phyloP scores from a whole-genome alignment of 2,888 invertebrate species.

The Tuta absoluta region DNA sequence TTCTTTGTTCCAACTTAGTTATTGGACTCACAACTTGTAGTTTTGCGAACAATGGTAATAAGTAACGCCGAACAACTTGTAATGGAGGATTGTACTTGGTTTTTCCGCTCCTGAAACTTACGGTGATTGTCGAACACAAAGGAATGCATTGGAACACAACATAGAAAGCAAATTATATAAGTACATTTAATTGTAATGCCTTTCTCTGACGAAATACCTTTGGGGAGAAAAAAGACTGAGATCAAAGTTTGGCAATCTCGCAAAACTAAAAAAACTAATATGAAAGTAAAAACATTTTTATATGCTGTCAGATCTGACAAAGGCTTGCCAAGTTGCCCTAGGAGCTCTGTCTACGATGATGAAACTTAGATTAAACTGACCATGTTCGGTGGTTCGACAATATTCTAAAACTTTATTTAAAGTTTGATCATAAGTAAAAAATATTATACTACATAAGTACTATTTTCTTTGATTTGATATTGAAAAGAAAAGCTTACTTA shows the following conservation, averaged over 20 bases:
- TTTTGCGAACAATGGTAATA: slow-evolving; percentile 12
- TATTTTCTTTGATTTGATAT: too few species aligned
- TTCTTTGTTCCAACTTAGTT: slow-evolving; percentile 24
- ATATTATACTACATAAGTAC: neutral
- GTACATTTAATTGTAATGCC: neutral
- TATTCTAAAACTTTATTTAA: neutral
- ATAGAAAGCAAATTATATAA: too few species aligned
- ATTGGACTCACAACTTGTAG: slow-evolving; percentile 20
- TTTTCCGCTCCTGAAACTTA: neutral
- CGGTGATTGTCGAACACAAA: neutral
- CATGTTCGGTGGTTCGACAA: neutral
- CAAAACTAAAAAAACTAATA: too few species aligned
- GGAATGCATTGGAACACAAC: too few species aligned
- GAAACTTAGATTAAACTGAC: slow-evolving; percentile 26
- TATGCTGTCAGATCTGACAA: neutral
- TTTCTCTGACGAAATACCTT: too few species aligned
- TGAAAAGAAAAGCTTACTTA: too few species aligned
- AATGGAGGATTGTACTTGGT: neutral
- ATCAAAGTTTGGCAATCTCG: too few species aligned
- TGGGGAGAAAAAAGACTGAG: too few species aligned
- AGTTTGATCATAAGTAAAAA: neutral
- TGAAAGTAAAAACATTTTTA: neutral
- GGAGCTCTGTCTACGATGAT: neutral
- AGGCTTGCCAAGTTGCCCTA: neutral
- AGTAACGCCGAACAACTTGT: slow-evolving; percentile 4